phyloP scores from a whole-genome alignment of 1,140 invertebrate genomes.

The Tetramorium simillimum region DNA sequence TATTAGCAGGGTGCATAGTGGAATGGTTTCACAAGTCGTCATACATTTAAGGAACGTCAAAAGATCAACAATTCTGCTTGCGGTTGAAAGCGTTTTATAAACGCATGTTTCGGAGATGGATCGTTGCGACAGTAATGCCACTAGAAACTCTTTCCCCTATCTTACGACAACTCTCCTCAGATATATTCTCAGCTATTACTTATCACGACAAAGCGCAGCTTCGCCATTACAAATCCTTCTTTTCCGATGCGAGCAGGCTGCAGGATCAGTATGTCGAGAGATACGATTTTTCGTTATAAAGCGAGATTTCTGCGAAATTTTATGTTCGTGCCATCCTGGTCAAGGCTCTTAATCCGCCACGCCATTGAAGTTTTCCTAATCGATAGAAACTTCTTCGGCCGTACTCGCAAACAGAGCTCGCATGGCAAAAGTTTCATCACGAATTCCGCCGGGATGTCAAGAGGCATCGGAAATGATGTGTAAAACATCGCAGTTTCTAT shows the following conservation, averaged over 20 bases:
- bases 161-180: background rate
- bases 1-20: background rate
- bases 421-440: slow-evolving; percentile 14
- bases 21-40: background rate
- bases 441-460: background rate
- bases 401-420: background rate
- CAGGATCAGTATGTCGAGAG: background rate
- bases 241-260: background rate
- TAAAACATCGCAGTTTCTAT: background rate
- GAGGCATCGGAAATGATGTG: background rate
- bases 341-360: slow-evolving; percentile 18
- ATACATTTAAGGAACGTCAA: background rate
- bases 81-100: background rate
- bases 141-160: background rate
- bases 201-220: background rate
- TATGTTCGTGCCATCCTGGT: background rate
- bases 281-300: background rate
- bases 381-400: slow-evolving; percentile 17
- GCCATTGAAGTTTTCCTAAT: slow-evolving; percentile 14
- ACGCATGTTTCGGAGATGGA: background rate
- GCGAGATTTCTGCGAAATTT: slow-evolving; percentile 36
- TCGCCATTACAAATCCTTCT: background rate
- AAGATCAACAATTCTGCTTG: background rate
- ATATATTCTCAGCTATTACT: slow-evolving; percentile 18
- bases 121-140: background rate